Base-by-base conservation (phyloP, 2,797 vertebrate species). In the Spheniscus humboldti region DNA sequence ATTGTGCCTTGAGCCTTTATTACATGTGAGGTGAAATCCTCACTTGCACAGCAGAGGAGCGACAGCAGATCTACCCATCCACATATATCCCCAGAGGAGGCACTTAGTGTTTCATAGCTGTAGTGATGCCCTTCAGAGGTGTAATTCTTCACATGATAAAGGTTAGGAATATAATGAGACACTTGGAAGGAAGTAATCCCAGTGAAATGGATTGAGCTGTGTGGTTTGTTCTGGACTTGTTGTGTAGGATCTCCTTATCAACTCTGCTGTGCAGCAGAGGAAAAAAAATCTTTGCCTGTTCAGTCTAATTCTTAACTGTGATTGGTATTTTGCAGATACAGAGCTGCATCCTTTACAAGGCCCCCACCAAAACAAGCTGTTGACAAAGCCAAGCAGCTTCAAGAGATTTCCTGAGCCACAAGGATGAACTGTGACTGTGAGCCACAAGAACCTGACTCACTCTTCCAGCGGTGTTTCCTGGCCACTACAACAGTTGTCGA, bases 381-480 rank as follows among this genome's bases (percentile, higher is more conserved):
- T 87, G 8, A 73, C 92, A 39, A 97, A 97, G 45, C 98, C 97
- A 8, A 97, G 97, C 53, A 98, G 97, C 64, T 97, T 97, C 77
- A 33, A 83, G 63, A 91, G 25, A 39, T 76, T 98, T 98, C 93
- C 97, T 95, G 85, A 98, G 97, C 95, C 96, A 96, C 67, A 97
- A 94, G 74, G 37, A 96, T 98, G 95, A 98, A 98, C 97, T 98
- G 97, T 83, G 98, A 98, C 80, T 98, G 98, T 60, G 98, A 98
- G 96, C 93, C 97, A 2, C 59, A 76, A 23, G 97, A 98, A 59
- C 96, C 98, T 2, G 98, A 97, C 62, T 89, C 73, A 28, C 95
- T 98, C 59, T 98, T 99, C 80, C 98, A 98, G 96, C 97, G 97
- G 67, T 98, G 98, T 97, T 99, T 99, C 93, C 97, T 97, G 45